A percentile compares a stretch with the other conserved stretches of the same genome.
Conservation (phyloP, 2,113 vertebrate genomes). For the Stegostoma tigrinum region DNA sequence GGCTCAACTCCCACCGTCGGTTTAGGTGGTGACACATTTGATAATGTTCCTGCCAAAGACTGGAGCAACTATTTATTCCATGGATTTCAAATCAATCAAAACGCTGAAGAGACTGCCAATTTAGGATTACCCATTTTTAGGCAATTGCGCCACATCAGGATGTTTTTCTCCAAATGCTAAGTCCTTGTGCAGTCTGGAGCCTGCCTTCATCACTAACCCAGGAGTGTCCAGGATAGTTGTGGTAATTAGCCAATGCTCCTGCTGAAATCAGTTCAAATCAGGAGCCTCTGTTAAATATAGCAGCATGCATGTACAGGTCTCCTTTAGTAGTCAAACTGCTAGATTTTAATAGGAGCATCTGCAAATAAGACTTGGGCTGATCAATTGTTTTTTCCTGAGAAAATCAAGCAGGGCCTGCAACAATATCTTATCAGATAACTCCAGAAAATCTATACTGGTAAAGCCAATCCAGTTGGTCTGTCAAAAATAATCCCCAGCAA, state of each 20-base stretch:
- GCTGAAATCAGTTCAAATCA: not conserved
- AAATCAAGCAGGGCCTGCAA: not conserved
- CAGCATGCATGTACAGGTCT: not conserved
- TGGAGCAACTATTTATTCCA: not conserved
- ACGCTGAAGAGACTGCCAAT: not conserved
- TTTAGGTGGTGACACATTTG: not conserved
- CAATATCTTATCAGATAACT: not conserved
- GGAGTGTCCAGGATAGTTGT: not conserved
- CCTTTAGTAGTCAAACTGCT: not conserved
- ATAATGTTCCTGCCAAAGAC: not conserved
- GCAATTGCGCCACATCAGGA: no score
- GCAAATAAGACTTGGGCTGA: not conserved
- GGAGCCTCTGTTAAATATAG: not conserved
- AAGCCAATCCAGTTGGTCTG: not conserved
- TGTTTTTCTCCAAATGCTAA: no score
- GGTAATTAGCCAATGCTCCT: not conserved
- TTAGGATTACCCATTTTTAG: not conserved
- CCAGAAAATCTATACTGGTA: not conserved
- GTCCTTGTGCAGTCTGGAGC: not conserved
- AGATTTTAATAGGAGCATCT: not conserved
- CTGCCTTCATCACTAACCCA: not conserved
- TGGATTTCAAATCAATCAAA: not conserved
- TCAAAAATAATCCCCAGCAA: no score
- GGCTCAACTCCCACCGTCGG: not conserved
- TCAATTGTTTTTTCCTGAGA: not conserved